Base-by-base conservation (phyloP, 2,113 vertebrate species). In the Actenoides hombroni region DNA sequence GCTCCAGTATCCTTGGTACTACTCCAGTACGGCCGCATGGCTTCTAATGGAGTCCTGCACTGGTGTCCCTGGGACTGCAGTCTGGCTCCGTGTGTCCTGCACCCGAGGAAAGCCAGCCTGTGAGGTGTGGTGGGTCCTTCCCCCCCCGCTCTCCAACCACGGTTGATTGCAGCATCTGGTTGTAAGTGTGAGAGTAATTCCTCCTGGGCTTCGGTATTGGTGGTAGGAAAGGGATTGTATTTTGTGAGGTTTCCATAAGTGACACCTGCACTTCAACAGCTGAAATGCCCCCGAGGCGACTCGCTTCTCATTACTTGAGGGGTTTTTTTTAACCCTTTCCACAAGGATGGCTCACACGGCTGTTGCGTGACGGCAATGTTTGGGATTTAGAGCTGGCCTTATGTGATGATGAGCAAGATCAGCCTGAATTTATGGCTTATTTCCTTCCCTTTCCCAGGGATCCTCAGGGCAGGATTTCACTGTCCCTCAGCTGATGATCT, bases 171-270 rank as follows among this genome's bases (percentile, higher is more conserved):
- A 94, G 92, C 96, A 97, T 94, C 96, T 97, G 95, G 92, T 86
- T 82, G 49, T 39, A 96, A 97, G 97, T 96, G 93, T 96, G 96
- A 97, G 88, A 95, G 78, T 5, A 95, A 96, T 96, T 96, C 95
- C 92, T 91, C 29, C 35, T 20, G 88, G 92, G 81, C 49, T 77
- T 86, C 10, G 42, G 54, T 33, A 63, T 9, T 64, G 84, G 84
- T 81, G 79, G 95, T 74, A 96, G 91, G 82, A 51, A 88, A 96
- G 90, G 42, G 18, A 56, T 6, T 65, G 83, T 9, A 1, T 94
- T 91, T 91, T 95, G 86, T 63, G 90, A 94, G 61, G 63, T 87
- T 94, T 92, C 93, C 26, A 0, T 91, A 94, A 94, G 86, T 93
- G 94, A 95, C 97, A 97, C 91, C 96, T 97, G 95, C 95, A 91